Evolutionary conservation across 2,797 vertebrate species (phyloP), one percentile per base, ranked within the genome.

Genomic region (Botia kubotai): DNA sequence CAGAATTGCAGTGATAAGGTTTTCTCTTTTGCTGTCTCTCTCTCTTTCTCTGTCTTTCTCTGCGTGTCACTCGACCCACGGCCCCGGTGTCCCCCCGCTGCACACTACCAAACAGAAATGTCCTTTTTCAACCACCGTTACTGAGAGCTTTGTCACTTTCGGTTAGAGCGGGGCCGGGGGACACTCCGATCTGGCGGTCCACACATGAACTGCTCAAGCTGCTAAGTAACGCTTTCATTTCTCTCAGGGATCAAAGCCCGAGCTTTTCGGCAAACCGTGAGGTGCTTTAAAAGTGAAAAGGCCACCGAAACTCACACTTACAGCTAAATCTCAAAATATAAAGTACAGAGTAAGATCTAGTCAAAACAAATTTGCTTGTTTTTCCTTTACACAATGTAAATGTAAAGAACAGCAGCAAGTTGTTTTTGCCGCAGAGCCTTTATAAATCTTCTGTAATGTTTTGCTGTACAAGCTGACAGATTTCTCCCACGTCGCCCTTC

Each of bases 61-160:
- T 75, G 79, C 7, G 33, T 52, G 52, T 69, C 67, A 21, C 82
- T 36, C 84, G 77, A 82, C 58, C 75, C 68, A 33, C 69, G 26
- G 73, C 82, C 71, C 36, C n/a, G 46, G 33, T 52, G 77, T 85
- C 82, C 80, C 80, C 77, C 58, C 60, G 62, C 80, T 16, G 46
- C 80, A 26, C 1, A 6, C 23, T 72, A 67, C 66, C 53, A 66
- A 75, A 80, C 48, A 72, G 68, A 77, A 83, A 73, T 46, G 69
- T 39, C 60, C 69, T 83, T 86, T 76, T 71, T 57, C 79, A 75
- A 84, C 70, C n/a, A n/a, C 80, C 81, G 52, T 81, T 82, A 80
- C 68, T 23, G 69, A 53, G 58, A 77, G 87, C 82, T 87, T 78
- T 81, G 88, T 87, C 90, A 83, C 82, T 87, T 88, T 78, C 80